Base-by-base conservation (phyloP, 2,797 vertebrate genomes). In the Gymnopithys bicolor region DNA sequence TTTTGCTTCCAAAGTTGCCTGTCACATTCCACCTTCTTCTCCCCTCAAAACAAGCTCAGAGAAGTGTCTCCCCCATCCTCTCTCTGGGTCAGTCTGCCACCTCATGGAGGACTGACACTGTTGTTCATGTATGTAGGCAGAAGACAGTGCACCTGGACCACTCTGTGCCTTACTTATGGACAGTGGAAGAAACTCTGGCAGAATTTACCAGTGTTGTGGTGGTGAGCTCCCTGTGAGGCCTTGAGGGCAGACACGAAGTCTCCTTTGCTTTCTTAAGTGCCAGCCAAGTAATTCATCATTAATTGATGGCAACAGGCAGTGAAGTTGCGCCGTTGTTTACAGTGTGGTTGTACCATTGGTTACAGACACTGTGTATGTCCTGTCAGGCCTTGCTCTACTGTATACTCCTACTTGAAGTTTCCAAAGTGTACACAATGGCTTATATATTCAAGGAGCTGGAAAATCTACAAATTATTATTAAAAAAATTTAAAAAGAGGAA, bases 311-410 rank as follows among this genome's bases (percentile, higher is more conserved):
- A 2, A 19, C 46, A 32, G 45, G 17, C 37, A 21, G 15, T 27
- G 45, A 67, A 27, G 10, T 63, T 46, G n/a, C 45, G 68, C 52
- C 9, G 0, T 21, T 53, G 39, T 25, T 69, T 13, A 13, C 23
- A 2, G n/a, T 1, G 0, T 0, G 4, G 33, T 33, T 43, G 23
- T 71, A 52, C 28, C 3, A 10, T n/a, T 58, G 48, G 25, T 71
- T 21, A 16, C 39, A 19, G 19, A 13, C 4, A 0, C 12, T 4
- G 19, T 46, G 39, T 30, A 3, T 1, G 1, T 37, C 45, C 9
- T 39, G 5, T 51, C 60, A 51, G 35, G 41, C 52, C 59, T 79
- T 79, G 48, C 28, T 14, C n/a, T 49, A 19, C 46, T 39, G 8
- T 59, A 11, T 43, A 5, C 25, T 87, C 22, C 6, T 18, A 12